Evolutionary conservation across 2,113 vertebrate species (phyloP).

Genomic region (Leptobrachium ailaonicum): DNA sequence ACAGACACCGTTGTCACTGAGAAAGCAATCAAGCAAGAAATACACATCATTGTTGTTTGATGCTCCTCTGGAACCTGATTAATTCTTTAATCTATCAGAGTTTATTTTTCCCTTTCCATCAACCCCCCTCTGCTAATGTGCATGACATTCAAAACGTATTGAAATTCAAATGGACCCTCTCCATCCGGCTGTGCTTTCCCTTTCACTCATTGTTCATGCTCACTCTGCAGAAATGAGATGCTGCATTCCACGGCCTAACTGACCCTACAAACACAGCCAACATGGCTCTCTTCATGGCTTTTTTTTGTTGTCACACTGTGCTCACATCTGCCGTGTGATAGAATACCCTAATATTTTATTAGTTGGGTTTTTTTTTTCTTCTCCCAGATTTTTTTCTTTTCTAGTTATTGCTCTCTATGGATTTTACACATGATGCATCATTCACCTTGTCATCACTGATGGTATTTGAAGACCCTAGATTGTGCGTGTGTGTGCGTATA

Average conservation of each 20-base stretch:
- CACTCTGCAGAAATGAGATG: constrained; percentile 40
- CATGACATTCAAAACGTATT: constrained; percentile 13
- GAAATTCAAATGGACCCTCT: constrained; percentile 29
- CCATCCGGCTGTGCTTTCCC: background rate
- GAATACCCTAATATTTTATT: too few relatives aligned
- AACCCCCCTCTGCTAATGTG: background rate
- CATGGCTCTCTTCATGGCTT: background rate
- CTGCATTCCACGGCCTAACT: constrained; percentile 36
- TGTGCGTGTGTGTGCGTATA: background rate
- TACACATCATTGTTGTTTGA: too few relatives aligned
- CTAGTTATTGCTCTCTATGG: background rate
- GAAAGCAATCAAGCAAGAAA: too few relatives aligned
- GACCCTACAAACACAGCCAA: constrained; percentile 17
- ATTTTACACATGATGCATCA: background rate
- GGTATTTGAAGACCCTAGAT: background rate
- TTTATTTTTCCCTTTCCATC: background rate
- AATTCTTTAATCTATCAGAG: background rate
- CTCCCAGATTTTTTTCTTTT: background rate
- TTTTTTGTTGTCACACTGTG: too few relatives aligned
- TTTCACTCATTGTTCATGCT: constrained; percentile 36
- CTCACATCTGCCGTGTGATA: too few relatives aligned
- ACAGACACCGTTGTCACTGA: too few relatives aligned
- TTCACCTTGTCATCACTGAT: background rate
- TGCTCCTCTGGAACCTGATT: background rate
- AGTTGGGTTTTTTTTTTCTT: too few relatives aligned